Base-by-base conservation (phyloP, 53 echinoderm and acorn worm genomes). In the Crossaster papposus region DNA sequence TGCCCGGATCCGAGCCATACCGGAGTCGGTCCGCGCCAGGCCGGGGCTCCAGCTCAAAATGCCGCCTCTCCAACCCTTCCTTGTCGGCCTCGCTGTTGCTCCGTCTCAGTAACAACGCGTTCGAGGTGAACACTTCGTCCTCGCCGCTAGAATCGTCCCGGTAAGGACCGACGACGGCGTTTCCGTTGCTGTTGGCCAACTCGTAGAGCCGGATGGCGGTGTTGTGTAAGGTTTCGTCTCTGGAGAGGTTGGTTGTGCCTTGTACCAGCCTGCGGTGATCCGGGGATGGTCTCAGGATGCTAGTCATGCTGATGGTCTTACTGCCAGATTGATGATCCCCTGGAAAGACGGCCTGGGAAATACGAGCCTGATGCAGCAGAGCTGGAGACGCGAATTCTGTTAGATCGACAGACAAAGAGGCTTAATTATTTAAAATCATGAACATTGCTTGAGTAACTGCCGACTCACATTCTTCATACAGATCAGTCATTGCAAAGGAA, bases 31-130 rank as follows among this genome's bases (percentile, higher is more conserved):
- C 53, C 20, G n/a, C n/a, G n/a, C 73, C 4, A 24, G 51, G 4
- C 14, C 32, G 26, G 30, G 72, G 52, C 3, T 32, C 3, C 7
- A 72, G 15, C 15, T 84, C 90, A 83, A 37, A 90, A 72, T 90
- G 90, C 30, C 83, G 74, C 72, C 63, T 63, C 30, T 72, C 90
- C 50, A 90, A 63, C 14, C 77, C 62, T 2, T 82, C 83, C 64
- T 90, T 90, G 53, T 90, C 90, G 11, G 81, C 53, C 34, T 90
- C 90, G 51, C 90, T 90, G 30, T 72, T 72, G 54, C 84, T 36
- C 2, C 84, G 65, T 4, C 20, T 36, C 81, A 63, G 31, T 18
- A 22, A 5, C 23, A 22, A 5, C 23, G 29, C 30, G 17, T 83
- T 70, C 30, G 72, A 2, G 51, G 14, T 11, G 53, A 84, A 35